Conservation (phyloP, 2,888 invertebrate species). For the Aquatica leii region DNA sequence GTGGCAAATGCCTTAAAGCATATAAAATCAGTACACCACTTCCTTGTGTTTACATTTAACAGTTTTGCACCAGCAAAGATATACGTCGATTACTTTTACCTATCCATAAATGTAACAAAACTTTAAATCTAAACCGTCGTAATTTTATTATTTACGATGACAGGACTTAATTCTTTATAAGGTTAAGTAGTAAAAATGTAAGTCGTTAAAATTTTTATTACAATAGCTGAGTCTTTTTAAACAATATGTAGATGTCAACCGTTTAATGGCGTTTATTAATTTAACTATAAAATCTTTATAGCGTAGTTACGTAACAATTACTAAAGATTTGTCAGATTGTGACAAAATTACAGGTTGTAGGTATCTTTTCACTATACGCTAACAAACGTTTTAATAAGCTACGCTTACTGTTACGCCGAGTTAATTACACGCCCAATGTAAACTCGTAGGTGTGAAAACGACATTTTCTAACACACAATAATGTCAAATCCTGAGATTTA, state of each 20-base stretch:
- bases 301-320: too few relatives aligned
- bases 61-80: conserved; percentile 30
- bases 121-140: conserved; percentile 26
- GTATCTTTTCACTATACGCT: too few relatives aligned
- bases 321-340: too few relatives aligned
- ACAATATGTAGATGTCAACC: conserved; percentile 4
- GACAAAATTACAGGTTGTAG: too few relatives aligned
- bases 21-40: conserved; percentile 37
- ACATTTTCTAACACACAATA: too few relatives aligned
- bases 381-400: too few relatives aligned
- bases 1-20: conserved; percentile 33
- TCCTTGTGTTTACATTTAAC: conserved; percentile 38
- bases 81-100: conserved; percentile 29
- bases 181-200: conserved; percentile 11
- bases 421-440: too few relatives aligned
- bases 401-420: too few relatives aligned
- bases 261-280: background rate
- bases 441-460: too few relatives aligned
- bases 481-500: too few relatives aligned
- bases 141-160: conserved; percentile 32
- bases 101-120: conserved; percentile 32
- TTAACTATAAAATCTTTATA: too few relatives aligned
- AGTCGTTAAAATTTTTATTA: conserved; percentile 18
- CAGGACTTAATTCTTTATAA: conserved; percentile 17
- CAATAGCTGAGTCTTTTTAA: background rate